Evolutionary conservation across 2,113 vertebrate species (phyloP), one percentile per base, ranked within the genome.

Genomic region (Sebastes schlegelii): DNA sequence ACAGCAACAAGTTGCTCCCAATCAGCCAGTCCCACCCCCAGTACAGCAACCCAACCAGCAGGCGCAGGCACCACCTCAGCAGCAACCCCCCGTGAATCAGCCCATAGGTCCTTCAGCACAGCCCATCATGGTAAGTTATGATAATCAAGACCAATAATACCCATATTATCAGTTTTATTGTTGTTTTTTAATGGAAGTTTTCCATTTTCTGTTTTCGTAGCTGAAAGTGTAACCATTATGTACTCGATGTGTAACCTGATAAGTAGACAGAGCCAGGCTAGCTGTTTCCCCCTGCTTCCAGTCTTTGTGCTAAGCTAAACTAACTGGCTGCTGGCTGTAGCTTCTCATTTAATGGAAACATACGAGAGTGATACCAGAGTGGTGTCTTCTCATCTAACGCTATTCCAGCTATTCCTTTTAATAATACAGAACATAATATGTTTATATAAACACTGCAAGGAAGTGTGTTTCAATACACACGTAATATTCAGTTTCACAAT

Each of bases 41-140:
- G 94, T 93, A 7, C 95, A 91, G 63, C 90, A 91, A 2, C 57
- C 92, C 74, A 95, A 54, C 89, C 95, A 95, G 86, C 95, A 88
- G 43, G 85, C 76, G 0, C 92, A 94, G 3, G 82, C 88, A 0
- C 94, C 91, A 8, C 89, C 95, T 0, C 96, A 94, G 45, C 94
- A 81, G 83, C 93, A 85, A 67, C 71, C 90, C 0, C 11, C 77
- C 0, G 23, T 83, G 2, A 95, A 93, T 83, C 94, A 90, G 66
- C 83, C 92, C 71, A 79, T 91, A 0, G 85, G 83, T 0, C 80
- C 92, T 0, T 82, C 92, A 21, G 86, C 80, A 10, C 95, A 93
- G 71, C 81, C 95, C 23, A 89, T 79, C 86, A 94, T 96, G 92
- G 96, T 95, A 54, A 66, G 78, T 26, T 9, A 1, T 43, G n/a